Conservation (phyloP, 2,797 vertebrate genomes). For the Crenuchus spilurus region DNA sequence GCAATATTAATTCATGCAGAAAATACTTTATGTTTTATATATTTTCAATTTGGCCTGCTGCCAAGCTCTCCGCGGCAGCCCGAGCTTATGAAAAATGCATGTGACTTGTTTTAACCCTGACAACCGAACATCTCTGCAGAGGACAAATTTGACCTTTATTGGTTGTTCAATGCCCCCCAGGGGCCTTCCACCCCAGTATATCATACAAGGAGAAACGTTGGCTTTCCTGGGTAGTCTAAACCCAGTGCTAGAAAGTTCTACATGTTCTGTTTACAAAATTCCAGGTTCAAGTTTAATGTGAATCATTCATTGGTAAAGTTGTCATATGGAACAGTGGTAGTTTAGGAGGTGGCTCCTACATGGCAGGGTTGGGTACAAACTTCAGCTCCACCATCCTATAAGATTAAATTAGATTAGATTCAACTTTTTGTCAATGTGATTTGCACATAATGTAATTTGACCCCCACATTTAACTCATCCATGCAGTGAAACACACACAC, state of each 20-base stretch:
- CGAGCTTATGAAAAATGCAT: constrained; percentile 67
- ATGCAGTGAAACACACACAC: too few relatives aligned
- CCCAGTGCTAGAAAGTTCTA: not conserved
- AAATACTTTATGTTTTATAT: constrained; percentile 56
- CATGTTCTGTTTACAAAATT: not conserved
- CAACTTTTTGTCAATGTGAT: too few relatives aligned
- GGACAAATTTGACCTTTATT: constrained; percentile 53
- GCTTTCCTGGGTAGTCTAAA: not conserved
- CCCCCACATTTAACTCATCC: too few relatives aligned
- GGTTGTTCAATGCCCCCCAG: constrained; percentile 37
- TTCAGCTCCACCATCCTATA: too few relatives aligned
- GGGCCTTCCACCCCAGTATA: constrained; percentile 37
- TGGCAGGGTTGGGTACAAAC: too few relatives aligned
- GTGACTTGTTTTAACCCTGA: constrained; percentile 58
- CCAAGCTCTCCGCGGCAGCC: constrained; percentile 59
- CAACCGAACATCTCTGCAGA: constrained; percentile 52
- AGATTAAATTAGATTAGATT: too few relatives aligned
- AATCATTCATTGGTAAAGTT: too few relatives aligned
- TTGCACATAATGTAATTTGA: too few relatives aligned
- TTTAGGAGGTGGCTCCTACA: too few relatives aligned
- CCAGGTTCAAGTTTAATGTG: too few relatives aligned
- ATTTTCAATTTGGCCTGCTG: constrained; percentile 61
- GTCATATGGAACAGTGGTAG: too few relatives aligned
- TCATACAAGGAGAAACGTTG: constrained; percentile 18
- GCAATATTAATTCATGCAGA: constrained; percentile 49